Percentiles rank a stretch among this genome's conserved stretches.
phyloP scores from a whole-genome alignment of 1,140 invertebrate genomes.

The Musca vetustissima region DNA sequence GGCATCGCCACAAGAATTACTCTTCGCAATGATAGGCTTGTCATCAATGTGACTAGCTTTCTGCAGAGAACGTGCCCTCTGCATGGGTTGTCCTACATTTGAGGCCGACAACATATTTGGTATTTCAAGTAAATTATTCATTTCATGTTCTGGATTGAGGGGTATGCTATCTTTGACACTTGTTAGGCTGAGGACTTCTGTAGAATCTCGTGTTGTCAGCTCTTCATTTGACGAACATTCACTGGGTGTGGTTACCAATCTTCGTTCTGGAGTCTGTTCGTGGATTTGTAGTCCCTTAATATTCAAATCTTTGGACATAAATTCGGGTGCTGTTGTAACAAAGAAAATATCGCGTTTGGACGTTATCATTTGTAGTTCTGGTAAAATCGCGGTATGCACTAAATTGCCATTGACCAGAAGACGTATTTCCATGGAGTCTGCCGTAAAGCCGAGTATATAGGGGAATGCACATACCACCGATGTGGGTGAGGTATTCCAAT shows the following conservation, averaged over 20 bases:
- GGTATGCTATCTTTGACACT: constrained; percentile 5
- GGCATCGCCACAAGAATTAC: constrained; percentile 34
- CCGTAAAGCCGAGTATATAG: constrained; percentile 84
- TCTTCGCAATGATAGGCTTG: constrained; percentile 34
- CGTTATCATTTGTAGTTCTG: constrained; percentile 69
- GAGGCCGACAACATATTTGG: constrained; percentile 13
- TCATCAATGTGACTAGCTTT: constrained; percentile 31
- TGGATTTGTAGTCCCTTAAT: constrained; percentile 33
- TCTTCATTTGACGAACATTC: constrained; percentile 33
- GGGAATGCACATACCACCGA: constrained; percentile 86
- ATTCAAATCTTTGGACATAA: constrained; percentile 58
- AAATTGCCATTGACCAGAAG: constrained; percentile 86
- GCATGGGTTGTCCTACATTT: constrained; percentile 27
- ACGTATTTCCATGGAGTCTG: constrained; percentile 82
- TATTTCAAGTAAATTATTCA: constrained; percentile 30
- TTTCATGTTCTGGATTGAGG: constrained; percentile 31
- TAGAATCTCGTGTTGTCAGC: constrained; percentile 13
- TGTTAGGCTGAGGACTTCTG: constrained; percentile 4
- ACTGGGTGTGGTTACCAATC: constrained; percentile 26
- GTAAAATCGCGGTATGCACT: constrained; percentile 84
- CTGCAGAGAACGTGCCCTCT: constrained; percentile 33
- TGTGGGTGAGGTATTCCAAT: constrained; percentile 84
- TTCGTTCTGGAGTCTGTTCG: constrained; percentile 25
- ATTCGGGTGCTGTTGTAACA: constrained; percentile 72
- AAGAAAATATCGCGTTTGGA: constrained; percentile 75